Percentiles rank a stretch among this genome's conserved stretches.
Evolutionary conservation across 2,113 vertebrate species (phyloP).

Genomic region (Protobothrops mucrosquamatus): DNA sequence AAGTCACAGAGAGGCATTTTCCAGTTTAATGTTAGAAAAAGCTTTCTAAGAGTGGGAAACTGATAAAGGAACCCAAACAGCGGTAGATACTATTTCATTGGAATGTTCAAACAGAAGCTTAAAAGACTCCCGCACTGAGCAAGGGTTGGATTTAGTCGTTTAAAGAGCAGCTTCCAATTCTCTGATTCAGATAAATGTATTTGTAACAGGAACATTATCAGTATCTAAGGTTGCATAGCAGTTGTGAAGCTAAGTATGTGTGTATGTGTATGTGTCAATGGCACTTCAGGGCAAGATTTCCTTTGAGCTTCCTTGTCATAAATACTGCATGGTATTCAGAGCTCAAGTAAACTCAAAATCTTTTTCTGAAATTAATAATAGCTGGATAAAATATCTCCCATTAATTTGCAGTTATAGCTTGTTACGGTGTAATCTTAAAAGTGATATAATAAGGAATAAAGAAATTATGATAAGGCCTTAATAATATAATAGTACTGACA

Average conservation of each 20-base stretch:
- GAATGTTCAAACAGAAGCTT: not conserved
- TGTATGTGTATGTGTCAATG: not conserved
- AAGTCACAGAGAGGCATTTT: not conserved
- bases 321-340: not conserved
- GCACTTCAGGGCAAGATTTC: not conserved
- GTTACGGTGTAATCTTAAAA: not conserved
- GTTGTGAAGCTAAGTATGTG: not conserved
- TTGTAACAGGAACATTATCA: not conserved
- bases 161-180: not conserved
- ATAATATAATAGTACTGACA: not conserved
- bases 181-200: not conserved
- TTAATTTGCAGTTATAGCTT: not conserved
- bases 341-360: not conserved
- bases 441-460: not conserved
- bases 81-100: not conserved
- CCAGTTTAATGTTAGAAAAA: not conserved
- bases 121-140: not conserved
- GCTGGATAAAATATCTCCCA: not conserved
- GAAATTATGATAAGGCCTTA: not conserved
- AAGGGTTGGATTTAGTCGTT: not conserved
- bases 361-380: not conserved
- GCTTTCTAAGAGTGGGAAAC: not conserved
- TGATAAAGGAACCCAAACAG: not conserved
- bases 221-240: not conserved
- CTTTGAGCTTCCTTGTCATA: not conserved